A percentile compares a stretch with the other conserved stretches of the same genome.
phyloP scores from a whole-genome alignment of 2,888 invertebrate genomes.

The Ennomos quercinarius region DNA sequence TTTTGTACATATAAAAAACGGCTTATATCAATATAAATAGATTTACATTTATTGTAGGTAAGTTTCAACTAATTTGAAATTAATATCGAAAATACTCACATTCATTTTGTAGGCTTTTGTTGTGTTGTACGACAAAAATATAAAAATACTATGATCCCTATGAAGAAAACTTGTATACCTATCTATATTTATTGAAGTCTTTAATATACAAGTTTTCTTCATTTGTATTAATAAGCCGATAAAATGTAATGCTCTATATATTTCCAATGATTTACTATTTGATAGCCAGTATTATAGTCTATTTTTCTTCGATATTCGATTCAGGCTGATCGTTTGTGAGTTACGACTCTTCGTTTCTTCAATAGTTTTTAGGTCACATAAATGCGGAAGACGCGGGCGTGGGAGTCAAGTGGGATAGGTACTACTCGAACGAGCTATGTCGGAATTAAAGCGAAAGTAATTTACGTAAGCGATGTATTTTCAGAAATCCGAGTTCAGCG shows the following conservation, averaged over 20 bases:
- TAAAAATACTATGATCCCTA: no score
- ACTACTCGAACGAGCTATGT: conserved; percentile 15
- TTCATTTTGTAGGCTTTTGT: no score
- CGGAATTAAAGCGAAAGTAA: conserved; percentile 7
- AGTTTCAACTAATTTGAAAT: no score
- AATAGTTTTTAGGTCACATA: conserved; percentile 40
- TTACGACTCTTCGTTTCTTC: conserved; percentile 42
- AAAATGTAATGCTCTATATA: conserved; percentile 26
- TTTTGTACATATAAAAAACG: no score
- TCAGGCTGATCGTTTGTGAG: conserved; percentile 41
- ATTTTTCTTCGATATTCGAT: conserved; percentile 21
- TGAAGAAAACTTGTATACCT: no score
- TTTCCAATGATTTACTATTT: conserved; percentile 24
- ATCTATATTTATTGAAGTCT: no score
- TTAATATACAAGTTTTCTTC: conserved; percentile 11
- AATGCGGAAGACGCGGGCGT: conserved; percentile 18
- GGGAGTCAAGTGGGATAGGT: conserved; percentile 13
- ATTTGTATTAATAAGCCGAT: conserved; percentile 21
- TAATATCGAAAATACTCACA: no score
- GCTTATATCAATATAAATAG: no score
- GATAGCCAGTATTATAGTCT: conserved; percentile 2
- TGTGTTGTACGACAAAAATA: no score
- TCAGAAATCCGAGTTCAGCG: not conserved
- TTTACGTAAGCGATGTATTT: conserved; percentile 9
- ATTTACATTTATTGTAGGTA: no score